A percentile compares a stretch with the other conserved stretches of the same genome.
Evolutionary conservation across 2,113 vertebrate genomes (phyloP).

Genomic region (Emydocephalus ijimae): DNA sequence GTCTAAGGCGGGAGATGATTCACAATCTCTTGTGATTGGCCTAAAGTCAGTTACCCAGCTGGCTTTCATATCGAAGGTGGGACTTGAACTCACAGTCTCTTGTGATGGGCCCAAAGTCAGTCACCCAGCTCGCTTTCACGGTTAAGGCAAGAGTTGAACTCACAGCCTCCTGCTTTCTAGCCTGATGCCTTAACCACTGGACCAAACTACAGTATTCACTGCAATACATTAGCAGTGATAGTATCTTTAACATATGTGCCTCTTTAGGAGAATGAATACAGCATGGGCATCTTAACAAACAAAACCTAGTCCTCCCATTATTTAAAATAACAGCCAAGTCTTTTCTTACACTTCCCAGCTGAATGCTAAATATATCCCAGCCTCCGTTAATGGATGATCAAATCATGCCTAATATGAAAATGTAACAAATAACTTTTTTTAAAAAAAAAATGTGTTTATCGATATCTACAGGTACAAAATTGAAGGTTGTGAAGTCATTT

Average conservation of each 20-base stretch:
- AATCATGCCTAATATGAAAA: neutral
- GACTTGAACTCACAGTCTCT: too few relatives aligned
- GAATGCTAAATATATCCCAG: neutral
- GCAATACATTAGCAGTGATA: neutral
- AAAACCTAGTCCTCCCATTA: neutral
- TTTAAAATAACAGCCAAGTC: neutral
- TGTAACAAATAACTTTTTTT: neutral
- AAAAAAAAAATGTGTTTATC: neutral
- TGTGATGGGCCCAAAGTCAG: too few relatives aligned
- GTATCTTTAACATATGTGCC: neutral
- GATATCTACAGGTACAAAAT: conserved; percentile 76
- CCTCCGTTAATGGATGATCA: neutral
- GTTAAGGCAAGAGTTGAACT: too few relatives aligned
- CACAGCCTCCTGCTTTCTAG: neutral
- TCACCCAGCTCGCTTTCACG: too few relatives aligned
- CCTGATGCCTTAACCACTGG: neutral
- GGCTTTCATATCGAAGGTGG: too few relatives aligned
- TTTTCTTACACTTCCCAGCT: neutral
- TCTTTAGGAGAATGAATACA: neutral
- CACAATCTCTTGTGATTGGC: too few relatives aligned
- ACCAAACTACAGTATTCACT: neutral
- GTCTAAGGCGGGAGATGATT: neutral
- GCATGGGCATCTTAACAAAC: neutral
- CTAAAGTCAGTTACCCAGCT: too few relatives aligned
- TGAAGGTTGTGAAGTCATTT: conserved; percentile 90